phyloP scores from a whole-genome alignment of 2,113 vertebrate genomes.

The Setophaga coronata region DNA sequence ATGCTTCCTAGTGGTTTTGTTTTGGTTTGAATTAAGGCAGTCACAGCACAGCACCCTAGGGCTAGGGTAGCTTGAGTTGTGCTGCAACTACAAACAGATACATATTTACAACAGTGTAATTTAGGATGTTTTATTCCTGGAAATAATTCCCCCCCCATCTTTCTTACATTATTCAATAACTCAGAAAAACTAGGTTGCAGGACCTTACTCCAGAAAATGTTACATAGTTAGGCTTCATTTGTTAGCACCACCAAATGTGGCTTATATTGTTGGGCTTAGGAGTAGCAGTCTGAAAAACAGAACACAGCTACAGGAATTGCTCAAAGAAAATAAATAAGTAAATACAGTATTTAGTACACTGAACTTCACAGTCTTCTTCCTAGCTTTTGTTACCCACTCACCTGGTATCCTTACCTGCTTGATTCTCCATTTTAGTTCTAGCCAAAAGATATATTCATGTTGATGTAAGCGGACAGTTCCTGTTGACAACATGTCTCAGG shows the following conservation, averaged over 20 bases:
- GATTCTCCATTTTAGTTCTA: not conserved
- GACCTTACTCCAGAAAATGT: not conserved
- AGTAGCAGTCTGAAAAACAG: not conserved
- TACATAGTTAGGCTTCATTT: not conserved
- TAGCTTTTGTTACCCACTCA: not conserved
- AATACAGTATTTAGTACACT: not conserved
- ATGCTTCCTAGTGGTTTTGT: not conserved
- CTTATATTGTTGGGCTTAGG: not conserved
- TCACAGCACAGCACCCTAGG: not conserved
- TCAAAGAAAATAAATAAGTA: not conserved
- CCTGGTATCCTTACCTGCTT: not conserved
- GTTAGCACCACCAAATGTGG: not conserved
- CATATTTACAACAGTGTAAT: not conserved
- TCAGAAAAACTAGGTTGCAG: not conserved
- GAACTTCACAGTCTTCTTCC: not conserved
- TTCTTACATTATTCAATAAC: not conserved
- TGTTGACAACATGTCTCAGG: conserved; percentile 14
- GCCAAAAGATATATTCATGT: not conserved
- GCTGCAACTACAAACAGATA: not conserved
- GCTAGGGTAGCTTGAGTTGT: not conserved
- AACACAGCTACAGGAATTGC: not conserved
- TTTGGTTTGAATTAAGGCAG: not conserved
- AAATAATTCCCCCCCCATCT: not conserved
- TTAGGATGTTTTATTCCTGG: not conserved
- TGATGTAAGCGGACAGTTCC: not conserved